These are phyloP conservation scores for Gymnocypris eckloni DNA, from an alignment of 2,797 vertebrate species.

Conservation along the genomic window DNA sequence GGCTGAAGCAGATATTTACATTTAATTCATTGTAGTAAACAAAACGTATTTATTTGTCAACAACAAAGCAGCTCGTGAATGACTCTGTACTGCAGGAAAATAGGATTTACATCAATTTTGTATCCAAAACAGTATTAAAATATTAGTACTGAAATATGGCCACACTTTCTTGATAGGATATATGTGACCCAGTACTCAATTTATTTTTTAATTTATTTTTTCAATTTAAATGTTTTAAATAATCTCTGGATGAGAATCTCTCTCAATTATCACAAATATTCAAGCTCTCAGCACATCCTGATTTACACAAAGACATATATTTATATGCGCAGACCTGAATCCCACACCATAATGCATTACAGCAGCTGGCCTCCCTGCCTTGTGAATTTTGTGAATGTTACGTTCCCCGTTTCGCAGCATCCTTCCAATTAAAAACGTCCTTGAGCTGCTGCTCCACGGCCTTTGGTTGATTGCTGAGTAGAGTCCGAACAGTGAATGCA, in stretches of 20 bases:
- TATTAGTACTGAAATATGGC: neutral
- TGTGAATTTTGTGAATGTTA: slow-evolving; percentile 36
- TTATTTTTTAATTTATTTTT: no score
- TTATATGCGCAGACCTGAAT: slow-evolving; percentile 4
- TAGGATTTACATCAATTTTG: neutral
- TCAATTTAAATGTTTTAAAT: neutral
- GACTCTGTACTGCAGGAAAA: neutral
- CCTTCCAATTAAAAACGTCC: slow-evolving; percentile 82
- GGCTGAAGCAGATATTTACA: neutral
- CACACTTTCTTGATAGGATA: neutral
- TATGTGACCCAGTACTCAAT: neutral
- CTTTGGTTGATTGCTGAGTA: slow-evolving; percentile 83
- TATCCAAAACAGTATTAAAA: neutral
- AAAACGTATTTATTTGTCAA: neutral
- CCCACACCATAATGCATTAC: neutral
- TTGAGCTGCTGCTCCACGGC: slow-evolving; percentile 77
- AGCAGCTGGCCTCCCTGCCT: neutral
- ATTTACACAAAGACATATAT: neutral
- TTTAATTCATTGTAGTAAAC: neutral
- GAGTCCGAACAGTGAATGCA: slow-evolving; percentile 74
- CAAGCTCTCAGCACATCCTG: neutral
- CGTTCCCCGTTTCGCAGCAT: slow-evolving; percentile 30
- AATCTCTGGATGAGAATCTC: neutral
- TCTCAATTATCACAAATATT: neutral
- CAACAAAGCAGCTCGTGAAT: neutral